Conservation (phyloP, 2,797 vertebrate genomes). For the Alfaro cultratus region DNA sequence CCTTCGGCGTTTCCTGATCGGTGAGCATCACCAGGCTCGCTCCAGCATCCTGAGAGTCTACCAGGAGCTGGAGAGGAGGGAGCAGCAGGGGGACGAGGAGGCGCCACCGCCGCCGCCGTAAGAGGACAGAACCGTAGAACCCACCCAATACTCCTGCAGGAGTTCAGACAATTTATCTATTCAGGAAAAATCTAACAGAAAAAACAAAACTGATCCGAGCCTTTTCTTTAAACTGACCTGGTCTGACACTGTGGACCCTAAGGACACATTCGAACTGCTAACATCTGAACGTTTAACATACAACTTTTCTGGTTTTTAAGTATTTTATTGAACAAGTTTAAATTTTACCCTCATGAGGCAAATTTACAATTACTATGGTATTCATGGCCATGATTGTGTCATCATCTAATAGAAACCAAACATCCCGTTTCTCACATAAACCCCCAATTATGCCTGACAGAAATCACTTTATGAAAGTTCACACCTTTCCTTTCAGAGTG, state of each 20-base stretch:
- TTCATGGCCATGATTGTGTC: not conserved
- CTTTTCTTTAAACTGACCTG: too few relatives aligned
- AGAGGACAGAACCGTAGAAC: conserved; percentile 13
- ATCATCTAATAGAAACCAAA: not conserved
- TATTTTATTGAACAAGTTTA: not conserved
- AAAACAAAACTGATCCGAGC: not conserved
- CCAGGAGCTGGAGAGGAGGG: conserved; percentile 84
- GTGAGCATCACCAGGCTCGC: conserved; percentile 81
- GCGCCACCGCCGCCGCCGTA: conserved; percentile 38
- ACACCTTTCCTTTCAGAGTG: conserved; percentile 38
- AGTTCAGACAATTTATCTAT: not conserved
- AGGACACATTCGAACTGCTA: not conserved
- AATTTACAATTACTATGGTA: not conserved
- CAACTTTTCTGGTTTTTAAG: not conserved
- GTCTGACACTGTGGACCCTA: not conserved
- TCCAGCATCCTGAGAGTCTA: conserved; percentile 87
- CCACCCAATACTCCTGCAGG: too few relatives aligned
- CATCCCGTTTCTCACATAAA: not conserved
- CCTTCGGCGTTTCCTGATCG: conserved; percentile 84
- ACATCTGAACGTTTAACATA: not conserved
- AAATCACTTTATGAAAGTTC: not conserved
- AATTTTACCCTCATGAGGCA: not conserved
- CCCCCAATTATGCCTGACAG: not conserved
- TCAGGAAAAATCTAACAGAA: not conserved
- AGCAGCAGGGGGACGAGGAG: conserved; percentile 64